These are phyloP conservation scores for Bathybates hornii DNA, from an alignment of 2,113 vertebrate genomes.

Conservation along the genomic window DNA sequence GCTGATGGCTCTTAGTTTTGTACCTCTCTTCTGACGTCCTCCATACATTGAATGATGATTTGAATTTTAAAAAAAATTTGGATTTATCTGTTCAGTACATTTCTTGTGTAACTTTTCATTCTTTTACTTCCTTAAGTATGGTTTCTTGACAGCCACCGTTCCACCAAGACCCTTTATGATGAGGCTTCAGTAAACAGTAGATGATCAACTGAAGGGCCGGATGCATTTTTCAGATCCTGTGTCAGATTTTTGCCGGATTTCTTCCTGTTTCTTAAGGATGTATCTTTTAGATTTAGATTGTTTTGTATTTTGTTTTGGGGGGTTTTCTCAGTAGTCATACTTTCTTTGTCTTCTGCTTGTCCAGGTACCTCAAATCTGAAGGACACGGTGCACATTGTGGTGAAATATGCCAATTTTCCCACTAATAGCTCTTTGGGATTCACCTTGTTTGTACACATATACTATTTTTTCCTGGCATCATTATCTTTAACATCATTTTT, in stretches of 20 bases:
- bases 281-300: background rate
- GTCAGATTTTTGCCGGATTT: background rate
- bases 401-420: background rate
- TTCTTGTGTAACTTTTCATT: background rate
- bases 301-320: background rate
- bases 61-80: fast-evolving
- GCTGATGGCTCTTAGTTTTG: background rate
- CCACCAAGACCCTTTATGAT: background rate
- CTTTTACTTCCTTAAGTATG: background rate
- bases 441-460: background rate
- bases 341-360: background rate
- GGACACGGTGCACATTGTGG: background rate
- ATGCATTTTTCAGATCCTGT: background rate
- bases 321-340: fast-evolving
- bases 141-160: background rate
- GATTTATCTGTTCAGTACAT: background rate
- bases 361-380: background rate
- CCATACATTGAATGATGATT: background rate
- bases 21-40: background rate
- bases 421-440: background rate
- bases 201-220: background rate
- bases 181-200: background rate
- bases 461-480: background rate
- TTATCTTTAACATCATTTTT: background rate
- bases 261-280: background rate